Evolutionary conservation across 2,113 vertebrate species (phyloP).

Genomic region (Actenoides lindsayi): DNA sequence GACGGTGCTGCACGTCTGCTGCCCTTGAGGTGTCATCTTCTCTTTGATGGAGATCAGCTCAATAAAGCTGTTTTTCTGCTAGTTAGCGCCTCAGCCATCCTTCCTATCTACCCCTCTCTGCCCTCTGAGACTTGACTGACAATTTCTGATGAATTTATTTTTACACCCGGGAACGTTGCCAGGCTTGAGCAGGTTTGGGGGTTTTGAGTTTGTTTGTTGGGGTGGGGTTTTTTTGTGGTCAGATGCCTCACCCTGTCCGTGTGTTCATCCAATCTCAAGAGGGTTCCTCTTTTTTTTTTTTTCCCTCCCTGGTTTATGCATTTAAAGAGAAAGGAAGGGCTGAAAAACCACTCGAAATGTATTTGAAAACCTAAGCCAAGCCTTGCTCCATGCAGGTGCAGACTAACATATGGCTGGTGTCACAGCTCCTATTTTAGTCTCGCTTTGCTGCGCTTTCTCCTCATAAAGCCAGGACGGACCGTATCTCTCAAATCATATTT

Average conservation of each 20-base stretch:
- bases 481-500: slow-evolving; percentile 43
- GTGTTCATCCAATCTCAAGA: not conserved
- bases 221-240: not conserved
- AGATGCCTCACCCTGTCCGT: not conserved
- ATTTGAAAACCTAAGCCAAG: not conserved
- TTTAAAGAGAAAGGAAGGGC: fast-evolving
- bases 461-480: not conserved
- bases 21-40: slow-evolving; percentile 1
- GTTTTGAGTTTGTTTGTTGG: too few relatives aligned
- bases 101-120: not conserved
- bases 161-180: not conserved
- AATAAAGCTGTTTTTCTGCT: not conserved
- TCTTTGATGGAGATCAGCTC: not conserved
- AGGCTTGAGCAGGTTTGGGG: not conserved
- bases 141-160: not conserved
- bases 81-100: not conserved
- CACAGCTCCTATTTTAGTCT: not conserved
- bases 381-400: not conserved
- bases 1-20: not conserved
- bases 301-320: not conserved
- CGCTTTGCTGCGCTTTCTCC: not conserved
- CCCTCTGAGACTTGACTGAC: not conserved
- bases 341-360: fast-evolving
- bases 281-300: not conserved
- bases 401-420: not conserved